Percentiles rank a stretch among this genome's conserved stretches.
Evolutionary conservation across 2,113 vertebrate genomes (phyloP).

Genomic region (Lasiurus borealis): DNA sequence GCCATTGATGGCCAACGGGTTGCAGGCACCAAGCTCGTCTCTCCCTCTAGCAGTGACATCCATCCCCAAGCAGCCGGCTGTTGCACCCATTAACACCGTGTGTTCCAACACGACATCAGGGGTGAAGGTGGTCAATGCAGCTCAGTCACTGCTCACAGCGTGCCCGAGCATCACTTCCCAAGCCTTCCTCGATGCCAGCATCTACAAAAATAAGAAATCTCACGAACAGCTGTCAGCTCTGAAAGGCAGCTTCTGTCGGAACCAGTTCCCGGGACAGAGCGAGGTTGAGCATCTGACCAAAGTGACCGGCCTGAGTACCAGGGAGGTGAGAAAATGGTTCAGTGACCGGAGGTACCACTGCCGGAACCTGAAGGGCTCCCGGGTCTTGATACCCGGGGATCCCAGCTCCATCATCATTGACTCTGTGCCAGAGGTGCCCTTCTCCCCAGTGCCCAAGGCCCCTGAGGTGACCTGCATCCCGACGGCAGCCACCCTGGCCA

Average conservation of each 20-base stretch:
- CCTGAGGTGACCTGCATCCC: slow-evolving; percentile 84
- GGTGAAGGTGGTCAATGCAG: slow-evolving; percentile 87
- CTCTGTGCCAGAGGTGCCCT: slow-evolving; percentile 86
- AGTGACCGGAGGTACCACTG: slow-evolving; percentile 97
- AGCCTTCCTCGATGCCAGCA: slow-evolving; percentile 91
- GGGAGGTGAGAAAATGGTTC: slow-evolving; percentile 99
- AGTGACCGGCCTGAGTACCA: slow-evolving; percentile 93
- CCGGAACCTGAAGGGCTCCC: slow-evolving; percentile 92
- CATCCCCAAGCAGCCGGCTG: slow-evolving; percentile 89
- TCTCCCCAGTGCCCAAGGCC: slow-evolving; percentile 77
- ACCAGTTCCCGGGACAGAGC: slow-evolving; percentile 95
- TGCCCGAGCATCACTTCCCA: slow-evolving; percentile 88
- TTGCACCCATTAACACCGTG: slow-evolving; percentile 89
- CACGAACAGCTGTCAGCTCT: slow-evolving; percentile 94
- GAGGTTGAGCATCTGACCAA: slow-evolving; percentile 95
- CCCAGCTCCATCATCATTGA: slow-evolving; percentile 74
- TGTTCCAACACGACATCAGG: slow-evolving; percentile 83
- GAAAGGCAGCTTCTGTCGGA: slow-evolving; percentile 95
- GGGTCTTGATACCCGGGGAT: slow-evolving; percentile 82
- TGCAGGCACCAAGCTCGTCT: slow-evolving; percentile 93
- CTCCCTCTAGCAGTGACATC: slow-evolving; percentile 92
- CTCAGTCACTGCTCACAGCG: slow-evolving; percentile 86
- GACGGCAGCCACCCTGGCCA: background rate
- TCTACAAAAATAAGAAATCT: slow-evolving; percentile 97
- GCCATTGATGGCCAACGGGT: slow-evolving; percentile 94